Evolutionary conservation across 2,797 vertebrate genomes (phyloP), one percentile per base, ranked within the genome.

Genomic region (Knipowitschia caucasica): DNA sequence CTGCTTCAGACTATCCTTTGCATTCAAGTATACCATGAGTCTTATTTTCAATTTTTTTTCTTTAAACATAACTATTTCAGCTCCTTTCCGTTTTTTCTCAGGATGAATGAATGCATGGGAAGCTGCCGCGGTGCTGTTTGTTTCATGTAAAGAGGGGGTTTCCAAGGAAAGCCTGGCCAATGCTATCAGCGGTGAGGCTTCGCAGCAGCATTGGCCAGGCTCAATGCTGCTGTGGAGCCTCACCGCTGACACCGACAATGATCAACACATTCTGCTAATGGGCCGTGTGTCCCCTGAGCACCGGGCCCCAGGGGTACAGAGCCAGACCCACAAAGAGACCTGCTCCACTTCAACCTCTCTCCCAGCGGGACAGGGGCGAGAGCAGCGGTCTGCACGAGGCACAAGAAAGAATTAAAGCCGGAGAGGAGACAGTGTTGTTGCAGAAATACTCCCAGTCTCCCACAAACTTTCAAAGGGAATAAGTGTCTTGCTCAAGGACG

Each of bases 251-350:
- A 64, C 67, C 65, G 64, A 78, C 71, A 81, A 88, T 71, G 74
- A 83, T 73, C 73, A 73, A 73, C 82, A 84, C 73, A 81, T 74
- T 80, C 67, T 69, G 73, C 69, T 79, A 79, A 79, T 77, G 59
- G 78, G 67, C 77, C 64, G 64, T 78, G 71, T 74, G 71, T 81
- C 68, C 62, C n/a, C 59, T 60, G 70, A 80, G 59, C 60, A 62
- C 69, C 60, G 50, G 61, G 50, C 51, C 71, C 65, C 69, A 59
- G 66, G 71, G 64, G 56, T n/a, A n/a, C n/a, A 70, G 63, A 50
- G 53, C 56, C 71, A 60, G 56, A 3, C 14, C 58, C 25, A 50
- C 25, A 56, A 70, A 65, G 69, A 42, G 51, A 50, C 56, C 55
- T 47, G 46, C 50, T 73, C 36, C 61, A 56, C 35, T 26, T 24